Percentiles rank a stretch among this genome's conserved stretches.
phyloP scores from a whole-genome alignment of 2,797 vertebrate species.

The Forpus xanthops region DNA sequence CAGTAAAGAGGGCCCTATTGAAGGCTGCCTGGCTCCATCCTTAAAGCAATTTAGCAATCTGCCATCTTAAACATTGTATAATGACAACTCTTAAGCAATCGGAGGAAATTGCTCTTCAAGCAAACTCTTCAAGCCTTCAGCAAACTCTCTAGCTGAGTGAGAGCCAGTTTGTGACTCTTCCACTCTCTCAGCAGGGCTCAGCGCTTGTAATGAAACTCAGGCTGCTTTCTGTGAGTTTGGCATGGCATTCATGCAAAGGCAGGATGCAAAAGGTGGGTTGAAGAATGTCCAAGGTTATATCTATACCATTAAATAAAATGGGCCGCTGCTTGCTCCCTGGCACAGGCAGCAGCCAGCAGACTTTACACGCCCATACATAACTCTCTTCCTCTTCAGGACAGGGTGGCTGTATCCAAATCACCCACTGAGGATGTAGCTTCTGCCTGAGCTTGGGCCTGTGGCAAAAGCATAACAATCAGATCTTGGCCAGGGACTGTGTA shows the following conservation, averaged over 20 bases:
- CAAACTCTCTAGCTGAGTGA: slow-evolving; percentile 53
- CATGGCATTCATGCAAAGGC: not conserved
- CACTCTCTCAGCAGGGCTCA: not conserved
- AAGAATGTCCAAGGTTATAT: not conserved
- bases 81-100: slow-evolving; percentile 64
- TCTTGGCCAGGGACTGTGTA: not conserved
- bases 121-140: not conserved
- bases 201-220: not conserved
- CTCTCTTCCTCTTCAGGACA: not conserved
- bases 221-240: not conserved
- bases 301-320: not conserved
- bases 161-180: not conserved
- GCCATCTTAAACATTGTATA: slow-evolving; percentile 49
- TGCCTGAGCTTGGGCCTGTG: not conserved
- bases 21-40: slow-evolving; percentile 27
- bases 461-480: not conserved
- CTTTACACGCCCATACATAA: not conserved
- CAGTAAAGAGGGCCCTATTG: not conserved
- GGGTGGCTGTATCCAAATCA: not conserved
- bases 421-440: rapidly evolving
- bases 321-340: not conserved
- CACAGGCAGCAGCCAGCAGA: not conserved
- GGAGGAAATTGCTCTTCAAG: slow-evolving; percentile 28
- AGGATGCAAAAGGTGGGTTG: not conserved
- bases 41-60: slow-evolving; percentile 47